Conservation (phyloP, 2,113 vertebrate genomes). For the Festucalex cinctus region DNA sequence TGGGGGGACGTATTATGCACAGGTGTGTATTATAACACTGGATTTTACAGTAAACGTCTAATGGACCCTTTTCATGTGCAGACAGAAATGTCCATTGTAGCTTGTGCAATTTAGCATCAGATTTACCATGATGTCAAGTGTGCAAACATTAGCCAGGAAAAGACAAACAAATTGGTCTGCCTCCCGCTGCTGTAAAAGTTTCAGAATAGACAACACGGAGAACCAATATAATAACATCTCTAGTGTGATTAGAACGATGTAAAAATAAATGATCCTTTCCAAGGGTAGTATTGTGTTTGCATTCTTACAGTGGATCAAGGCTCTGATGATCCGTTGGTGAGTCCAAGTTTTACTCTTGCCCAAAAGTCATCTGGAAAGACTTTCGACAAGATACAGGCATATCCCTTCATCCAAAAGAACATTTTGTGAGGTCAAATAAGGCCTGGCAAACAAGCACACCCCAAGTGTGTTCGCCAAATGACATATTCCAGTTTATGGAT, state of each 20-base stretch:
- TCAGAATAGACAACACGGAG: background rate
- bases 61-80: no score
- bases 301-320: background rate
- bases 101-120: background rate
- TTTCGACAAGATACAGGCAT: background rate
- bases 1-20: no score
- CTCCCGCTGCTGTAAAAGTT: background rate
- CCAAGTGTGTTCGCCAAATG: background rate
- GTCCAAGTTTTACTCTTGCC: background rate
- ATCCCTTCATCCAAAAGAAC: background rate
- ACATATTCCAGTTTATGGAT: background rate
- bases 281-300: background rate
- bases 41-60: no score
- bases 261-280: background rate
- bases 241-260: background rate
- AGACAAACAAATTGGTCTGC: background rate
- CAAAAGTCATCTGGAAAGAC: background rate
- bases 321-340: background rate
- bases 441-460: background rate
- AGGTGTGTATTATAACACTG: no score
- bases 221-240: background rate
- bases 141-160: background rate
- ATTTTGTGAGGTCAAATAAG: background rate
- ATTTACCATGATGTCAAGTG: background rate
- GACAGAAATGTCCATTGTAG: background rate